These are phyloP conservation scores for Phenganax subtilis DNA, from an alignment of 92 coral and sea anemone species.

Conservation along the genomic window DNA sequence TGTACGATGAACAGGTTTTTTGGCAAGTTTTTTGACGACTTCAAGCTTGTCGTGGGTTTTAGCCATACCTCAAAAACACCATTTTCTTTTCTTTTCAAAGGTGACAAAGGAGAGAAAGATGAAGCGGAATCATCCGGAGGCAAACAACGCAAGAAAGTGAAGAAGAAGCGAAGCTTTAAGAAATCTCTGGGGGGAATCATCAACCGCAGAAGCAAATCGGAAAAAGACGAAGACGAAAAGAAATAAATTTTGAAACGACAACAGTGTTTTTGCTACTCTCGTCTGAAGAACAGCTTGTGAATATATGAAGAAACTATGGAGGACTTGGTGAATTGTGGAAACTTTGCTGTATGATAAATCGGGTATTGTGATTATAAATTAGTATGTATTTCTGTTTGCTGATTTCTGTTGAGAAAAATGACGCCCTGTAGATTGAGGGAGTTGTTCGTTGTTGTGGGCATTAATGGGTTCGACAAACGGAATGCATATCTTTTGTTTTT, in stretches of 20 bases:
- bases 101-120: slow-evolving; percentile 44
- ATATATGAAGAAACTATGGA: too few species aligned
- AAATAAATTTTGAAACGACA: slow-evolving; percentile 21
- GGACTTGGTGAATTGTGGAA: too few species aligned
- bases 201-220: slow-evolving; percentile 66
- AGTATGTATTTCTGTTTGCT: too few species aligned
- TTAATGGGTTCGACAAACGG: neutral
- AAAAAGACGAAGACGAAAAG: slow-evolving; percentile 57
- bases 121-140: slow-evolving; percentile 59
- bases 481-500: slow-evolving; percentile 11
- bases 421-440: too few species aligned
- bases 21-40: too few species aligned
- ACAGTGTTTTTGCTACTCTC: slow-evolving; percentile 18
- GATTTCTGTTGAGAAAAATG: too few species aligned
- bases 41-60: too few species aligned
- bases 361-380: too few species aligned
- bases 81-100: slow-evolving; percentile 29
- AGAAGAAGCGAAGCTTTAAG: slow-evolving; percentile 82
- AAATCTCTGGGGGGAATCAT: slow-evolving; percentile 44
- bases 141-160: slow-evolving; percentile 58
- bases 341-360: too few species aligned
- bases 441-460: too few species aligned
- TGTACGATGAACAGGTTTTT: too few species aligned
- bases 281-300: neutral
- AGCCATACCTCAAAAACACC: slow-evolving; percentile 37